Conservation (phyloP, 2,888 invertebrate genomes). For the Syrphus vitripennis region DNA sequence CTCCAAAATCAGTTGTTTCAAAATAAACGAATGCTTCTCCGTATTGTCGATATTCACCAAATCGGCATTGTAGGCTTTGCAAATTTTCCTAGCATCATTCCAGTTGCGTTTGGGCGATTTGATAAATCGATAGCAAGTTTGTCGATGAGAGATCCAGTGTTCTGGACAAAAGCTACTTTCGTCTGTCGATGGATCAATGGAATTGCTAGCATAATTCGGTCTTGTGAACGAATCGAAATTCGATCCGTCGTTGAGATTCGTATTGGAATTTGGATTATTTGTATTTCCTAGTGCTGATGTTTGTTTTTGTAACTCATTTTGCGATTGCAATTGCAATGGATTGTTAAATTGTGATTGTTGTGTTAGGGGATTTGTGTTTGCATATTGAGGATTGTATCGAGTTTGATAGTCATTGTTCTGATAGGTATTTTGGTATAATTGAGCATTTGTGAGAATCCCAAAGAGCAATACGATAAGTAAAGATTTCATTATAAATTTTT, state of each 20-base stretch:
- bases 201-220: constrained; percentile 72
- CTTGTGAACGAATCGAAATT: constrained; percentile 53
- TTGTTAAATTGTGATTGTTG: constrained; percentile 76
- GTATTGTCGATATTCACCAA: constrained; percentile 89
- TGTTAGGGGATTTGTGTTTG: constrained; percentile 74
- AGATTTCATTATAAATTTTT: constrained; percentile 29
- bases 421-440: constrained; percentile 39
- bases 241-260: constrained; percentile 46
- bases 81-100: constrained; percentile 91
- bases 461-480: constrained; percentile 5
- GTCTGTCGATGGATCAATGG: constrained; percentile 77
- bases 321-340: constrained; percentile 73
- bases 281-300: constrained; percentile 24
- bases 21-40: constrained; percentile 94
- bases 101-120: constrained; percentile 91
- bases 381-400: constrained; percentile 78
- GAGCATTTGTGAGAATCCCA: constrained; percentile 25
- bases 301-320: constrained; percentile 74
- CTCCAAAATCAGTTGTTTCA: constrained; percentile 89
- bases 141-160: constrained; percentile 91
- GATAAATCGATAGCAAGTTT: constrained; percentile 94
- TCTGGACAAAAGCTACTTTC: constrained; percentile 87
- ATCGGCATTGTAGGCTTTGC: constrained; percentile 91
- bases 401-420: constrained; percentile 78
- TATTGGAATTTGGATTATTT: constrained; percentile 33